Conservation (phyloP, 2,888 invertebrate species). For the Eucriotettix oculatus region DNA sequence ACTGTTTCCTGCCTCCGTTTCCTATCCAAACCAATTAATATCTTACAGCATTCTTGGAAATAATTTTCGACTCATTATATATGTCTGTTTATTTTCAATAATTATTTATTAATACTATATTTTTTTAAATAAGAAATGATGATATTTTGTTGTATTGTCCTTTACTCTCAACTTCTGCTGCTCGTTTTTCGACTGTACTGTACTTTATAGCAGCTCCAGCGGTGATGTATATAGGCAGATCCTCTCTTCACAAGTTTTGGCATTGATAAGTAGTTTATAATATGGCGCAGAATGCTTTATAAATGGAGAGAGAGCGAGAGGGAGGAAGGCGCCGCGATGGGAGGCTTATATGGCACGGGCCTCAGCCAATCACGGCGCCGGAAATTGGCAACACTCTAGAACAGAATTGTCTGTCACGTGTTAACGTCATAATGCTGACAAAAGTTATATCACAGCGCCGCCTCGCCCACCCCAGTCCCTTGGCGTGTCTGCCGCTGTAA, state of each 20-base stretch:
- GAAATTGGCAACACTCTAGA: slow-evolving; percentile 9
- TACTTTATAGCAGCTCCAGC: no score
- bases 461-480: not conserved
- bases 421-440: slow-evolving; percentile 1
- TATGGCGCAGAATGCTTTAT: not conserved
- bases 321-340: not conserved
- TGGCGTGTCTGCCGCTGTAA: not conserved
- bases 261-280: not conserved
- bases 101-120: no score
- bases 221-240: no score
- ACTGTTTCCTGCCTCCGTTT: no score
- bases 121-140: no score
- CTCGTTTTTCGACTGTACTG: no score
- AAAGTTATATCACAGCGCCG: not conserved
- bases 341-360: not conserved
- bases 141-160: no score
- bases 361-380: slow-evolving; percentile 8
- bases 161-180: no score
- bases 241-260: not conserved
- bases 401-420: slow-evolving; percentile 9
- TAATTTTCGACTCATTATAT: no score
- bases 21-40: no score
- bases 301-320: not conserved
- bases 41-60: no score
- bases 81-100: no score